phyloP scores from a whole-genome alignment of 2,113 vertebrate species.

The Leucopsar rothschildi region DNA sequence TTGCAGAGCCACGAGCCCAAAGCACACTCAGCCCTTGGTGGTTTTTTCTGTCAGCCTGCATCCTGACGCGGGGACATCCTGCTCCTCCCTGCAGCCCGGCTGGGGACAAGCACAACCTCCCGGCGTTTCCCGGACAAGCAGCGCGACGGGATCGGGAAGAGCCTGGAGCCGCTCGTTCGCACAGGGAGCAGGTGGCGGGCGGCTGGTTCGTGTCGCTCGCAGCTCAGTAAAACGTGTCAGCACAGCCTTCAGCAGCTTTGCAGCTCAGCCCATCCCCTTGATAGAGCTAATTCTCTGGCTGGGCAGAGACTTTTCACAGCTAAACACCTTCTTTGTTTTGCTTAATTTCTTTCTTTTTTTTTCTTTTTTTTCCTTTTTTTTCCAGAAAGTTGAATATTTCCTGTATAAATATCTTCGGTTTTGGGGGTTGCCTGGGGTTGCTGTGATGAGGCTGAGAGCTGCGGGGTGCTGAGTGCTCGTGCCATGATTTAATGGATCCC shows the following conservation, averaged over 20 bases:
- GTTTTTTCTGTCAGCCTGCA: not conserved
- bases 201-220: slow-evolving; percentile 32
- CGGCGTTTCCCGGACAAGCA: rapidly evolving
- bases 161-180: not conserved
- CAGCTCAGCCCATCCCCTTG: slow-evolving; percentile 46
- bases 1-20: not conserved
- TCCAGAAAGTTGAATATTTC: not conserved
- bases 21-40: not conserved
- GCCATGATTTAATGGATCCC: rapidly evolving
- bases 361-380: no score
- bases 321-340: slow-evolving; percentile 47
- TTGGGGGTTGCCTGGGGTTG: not conserved
- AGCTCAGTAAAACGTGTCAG: slow-evolving; percentile 41
- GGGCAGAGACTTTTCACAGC: slow-evolving; percentile 35
- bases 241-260: slow-evolving; percentile 40
- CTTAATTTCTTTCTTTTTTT: not conserved
- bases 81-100: not conserved
- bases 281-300: slow-evolving; percentile 40
- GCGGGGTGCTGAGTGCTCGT: not conserved
- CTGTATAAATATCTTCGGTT: not conserved
- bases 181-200: slow-evolving; percentile 17
- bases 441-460: not conserved
- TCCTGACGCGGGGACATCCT: rapidly evolving
- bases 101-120: not conserved
- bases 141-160: not conserved